phyloP scores from a whole-genome alignment of 2,888 invertebrate species.

The Thyatira batis region DNA sequence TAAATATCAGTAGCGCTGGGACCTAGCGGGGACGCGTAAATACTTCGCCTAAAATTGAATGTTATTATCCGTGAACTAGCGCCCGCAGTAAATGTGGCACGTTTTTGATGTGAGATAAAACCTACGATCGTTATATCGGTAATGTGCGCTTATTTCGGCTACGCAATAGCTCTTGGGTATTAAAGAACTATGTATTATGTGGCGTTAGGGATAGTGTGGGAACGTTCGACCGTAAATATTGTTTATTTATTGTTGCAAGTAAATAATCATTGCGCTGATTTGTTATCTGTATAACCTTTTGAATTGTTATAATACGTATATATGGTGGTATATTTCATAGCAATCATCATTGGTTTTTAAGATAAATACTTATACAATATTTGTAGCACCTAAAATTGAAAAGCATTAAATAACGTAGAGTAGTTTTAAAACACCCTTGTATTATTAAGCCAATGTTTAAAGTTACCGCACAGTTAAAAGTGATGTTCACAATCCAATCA shows the following conservation, averaged over 20 bases:
- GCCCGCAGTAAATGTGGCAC: slow-evolving; percentile 37
- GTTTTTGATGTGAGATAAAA: slow-evolving; percentile 23
- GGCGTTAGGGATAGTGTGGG: neutral
- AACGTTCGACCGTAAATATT: neutral
- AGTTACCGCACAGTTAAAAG: neutral
- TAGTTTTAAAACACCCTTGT: neutral
- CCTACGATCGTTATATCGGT: slow-evolving; percentile 4
- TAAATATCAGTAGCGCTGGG: slow-evolving; percentile 74
- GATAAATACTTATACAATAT: too few relatives aligned
- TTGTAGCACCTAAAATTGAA: too few relatives aligned
- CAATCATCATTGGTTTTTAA: too few relatives aligned
- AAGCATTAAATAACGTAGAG: neutral
- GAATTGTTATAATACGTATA: too few relatives aligned
- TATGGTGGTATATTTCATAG: too few relatives aligned
- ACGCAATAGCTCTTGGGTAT: neutral
- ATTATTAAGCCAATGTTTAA: neutral
- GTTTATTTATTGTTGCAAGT: neutral
- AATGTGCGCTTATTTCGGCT: slow-evolving; percentile 1
- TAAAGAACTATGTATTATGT: neutral
- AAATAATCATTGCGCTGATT: too few relatives aligned
- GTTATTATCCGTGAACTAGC: slow-evolving; percentile 70
- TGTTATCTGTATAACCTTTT: too few relatives aligned
- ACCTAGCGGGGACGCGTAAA: slow-evolving; percentile 72
- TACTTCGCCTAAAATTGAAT: slow-evolving; percentile 78
- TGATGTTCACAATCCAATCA: neutral